Evolutionary conservation across 2,888 invertebrate species (phyloP), one percentile per base, ranked within the genome.

Genomic region (Tillus elongatus): DNA sequence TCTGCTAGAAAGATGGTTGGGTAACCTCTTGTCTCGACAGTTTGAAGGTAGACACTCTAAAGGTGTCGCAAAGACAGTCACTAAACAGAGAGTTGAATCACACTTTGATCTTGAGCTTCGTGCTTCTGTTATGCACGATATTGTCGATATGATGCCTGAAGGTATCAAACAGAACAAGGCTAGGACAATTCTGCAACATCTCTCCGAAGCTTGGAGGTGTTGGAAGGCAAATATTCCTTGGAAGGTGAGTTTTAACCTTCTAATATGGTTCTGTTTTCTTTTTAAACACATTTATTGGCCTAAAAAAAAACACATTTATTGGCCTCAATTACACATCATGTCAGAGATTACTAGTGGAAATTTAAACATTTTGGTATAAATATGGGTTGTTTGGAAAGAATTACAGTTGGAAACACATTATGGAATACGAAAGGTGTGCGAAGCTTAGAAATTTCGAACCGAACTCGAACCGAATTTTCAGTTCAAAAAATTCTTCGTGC

Each of bases 111-210:
- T 99, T 50, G 98, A 99, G 66, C 70, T 99, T 58, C 79, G 98
- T 50, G 96, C 96, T 10, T 96, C 96, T 0, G 97, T 88, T 2
- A 86, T 87, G 87, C 83, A 85, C 69, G 98, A 99, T 60, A 99
- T 99, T 48, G 85, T 99, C n/a, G 98, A 99, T 59, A 99, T 99
- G 98, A 99, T 99, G 98, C 98, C 98, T 0, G 98, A 98, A 67
- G 98, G 98, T 46, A 98, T 99, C 62, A 99, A 99, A 61, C 98
- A 98, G 67, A 98, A 98, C 69, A 99, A 99, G 66, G 98, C 98
- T 0, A 77, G 97, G 50, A 97, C 97, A 2, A 99, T 99, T 53
- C 72, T 99, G 52, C 98, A 99, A 61, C 98, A 99, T 73, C 71
- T 99, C 42, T 95, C 93, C 15, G 98, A 99, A 67, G 98, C 98